Evolutionary conservation across 2,113 vertebrate species (phyloP), one percentile per base, ranked within the genome.

Genomic region (Cyprinodon tularosa): DNA sequence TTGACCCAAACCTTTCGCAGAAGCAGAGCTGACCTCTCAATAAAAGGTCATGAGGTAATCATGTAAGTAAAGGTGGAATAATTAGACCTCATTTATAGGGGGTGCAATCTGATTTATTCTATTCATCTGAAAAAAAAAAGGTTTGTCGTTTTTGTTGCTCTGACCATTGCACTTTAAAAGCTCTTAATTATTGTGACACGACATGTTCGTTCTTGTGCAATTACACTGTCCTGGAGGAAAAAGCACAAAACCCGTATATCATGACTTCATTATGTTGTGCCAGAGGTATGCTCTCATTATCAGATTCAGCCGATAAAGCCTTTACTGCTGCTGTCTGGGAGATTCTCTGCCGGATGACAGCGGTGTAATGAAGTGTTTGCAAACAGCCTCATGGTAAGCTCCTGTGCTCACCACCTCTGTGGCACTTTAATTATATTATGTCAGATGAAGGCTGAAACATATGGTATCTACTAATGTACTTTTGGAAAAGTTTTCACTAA

Each of bases 401-500:
- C 37, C 61, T 44, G 12, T 42, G 14, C 60, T 74, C 63, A 75
- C 63, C 69, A 82, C 79, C 77, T 80, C 61, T 4, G 3, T 40
- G 37, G 61, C 71, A 74, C 82, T 83, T 76, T 72, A 86, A 86
- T 88, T 81, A 84, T 53, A 72, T 71, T 62, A 72, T 48, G 71
- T 71, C 4, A 62, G 57, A 60, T 42, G 76, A 65, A 66, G 64
- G 14, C 60, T 39, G 75, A 6, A 39, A 68, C 83, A 76, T 78
- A 74, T 75, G 37, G 40, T 39, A 13, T 17, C 38, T 44, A 38
- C 59, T 36, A 57, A 20, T 4, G 50, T 17, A 20, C 66, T 80
- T 77, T 67, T 48, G 38, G 64, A 48, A 72, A 73, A 69, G 53
- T 4, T n/a, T 63, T 76, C 53, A 44, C n/a, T 62, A 47, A 72